Base-by-base conservation (phyloP, 1,140 invertebrate species). In the Harlomillsia oculata region DNA sequence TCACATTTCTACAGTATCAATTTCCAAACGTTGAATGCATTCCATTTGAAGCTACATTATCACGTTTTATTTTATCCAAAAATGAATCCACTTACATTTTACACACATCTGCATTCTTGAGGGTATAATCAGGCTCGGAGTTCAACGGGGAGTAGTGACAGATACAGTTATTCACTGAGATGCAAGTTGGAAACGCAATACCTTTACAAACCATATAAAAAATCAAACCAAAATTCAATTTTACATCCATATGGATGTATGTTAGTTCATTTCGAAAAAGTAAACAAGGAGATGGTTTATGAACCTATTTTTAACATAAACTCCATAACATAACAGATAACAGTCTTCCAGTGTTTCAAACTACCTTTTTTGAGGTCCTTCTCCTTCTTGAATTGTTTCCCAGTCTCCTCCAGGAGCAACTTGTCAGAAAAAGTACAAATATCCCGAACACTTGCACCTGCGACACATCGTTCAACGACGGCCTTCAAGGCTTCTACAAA, bases 81-180 rank as follows among this genome's bases (percentile, higher is more conserved):
- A 11, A 49, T 37, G 13, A 32, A 6, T 28, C 14, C 36, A 77
- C 85, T 84, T 80, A 94, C 89, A 99, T 86, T 84, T 99, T 99
- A 54, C 95, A 92, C 66, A 99, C 75, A 78, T 99, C 95, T 34
- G 89, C 93, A 68, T 89, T 82, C 72, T 93, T 88, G 16, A 99
- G 72, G 50, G 81, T 76, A 60, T 88, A 82, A 74, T 96, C 90
- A 40, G 84, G 76, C 75, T 99, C 96, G 75, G 85, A 92, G 60
- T 83, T 83, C 46, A 97, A 81, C 16, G 97, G 97, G 40, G 94
- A 97, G 72, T 87, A 99, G 71, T 99, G 96, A 72, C 96, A 98
- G 71, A 99, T 95, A 76, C 93, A 97, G 74, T 99, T 98, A 74
- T 99, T 98, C 9, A 98, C 85, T 21, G 95, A 98, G 56, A 99